A percentile compares a stretch with the other conserved stretches of the same genome.
Evolutionary conservation across 2,888 invertebrate genomes (phyloP).

Genomic region (Villa cingulata): DNA sequence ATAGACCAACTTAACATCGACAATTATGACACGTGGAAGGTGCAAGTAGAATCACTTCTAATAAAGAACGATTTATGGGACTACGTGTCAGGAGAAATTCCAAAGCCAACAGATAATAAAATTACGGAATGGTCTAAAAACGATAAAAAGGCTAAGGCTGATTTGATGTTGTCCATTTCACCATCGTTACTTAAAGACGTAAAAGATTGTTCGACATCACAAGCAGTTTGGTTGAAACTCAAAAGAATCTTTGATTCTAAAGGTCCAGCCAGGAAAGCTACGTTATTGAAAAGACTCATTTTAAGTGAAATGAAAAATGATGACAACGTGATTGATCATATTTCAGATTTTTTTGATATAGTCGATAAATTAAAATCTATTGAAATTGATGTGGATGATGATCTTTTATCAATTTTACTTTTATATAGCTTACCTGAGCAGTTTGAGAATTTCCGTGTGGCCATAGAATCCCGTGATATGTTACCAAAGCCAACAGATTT

Average conservation of each 20-base stretch:
- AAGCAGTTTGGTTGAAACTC: not conserved
- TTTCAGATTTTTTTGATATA: not conserved
- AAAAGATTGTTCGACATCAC: not conserved
- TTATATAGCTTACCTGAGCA: not conserved
- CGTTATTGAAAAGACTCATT: too few relatives aligned
- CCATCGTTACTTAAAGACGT: not conserved
- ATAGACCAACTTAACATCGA: not conserved
- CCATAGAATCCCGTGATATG: not conserved
- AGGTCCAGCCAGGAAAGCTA: not conserved
- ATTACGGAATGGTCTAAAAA: not conserved
- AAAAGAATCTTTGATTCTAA: not conserved
- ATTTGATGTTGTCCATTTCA: not conserved
- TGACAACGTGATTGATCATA: too few relatives aligned
- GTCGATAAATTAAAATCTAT: not conserved
- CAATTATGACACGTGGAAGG: not conserved
- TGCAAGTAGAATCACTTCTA: not conserved
- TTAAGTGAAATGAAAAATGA: too few relatives aligned
- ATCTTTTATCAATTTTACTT: not conserved
- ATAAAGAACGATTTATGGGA: not conserved
- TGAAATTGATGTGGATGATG: not conserved
- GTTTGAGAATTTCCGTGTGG: not conserved
- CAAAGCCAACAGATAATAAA: not conserved
- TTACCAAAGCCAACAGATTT: not conserved
- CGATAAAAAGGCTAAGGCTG: not conserved
- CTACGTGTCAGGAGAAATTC: not conserved